A percentile compares a stretch with the other conserved stretches of the same genome.
These are phyloP conservation scores for Drosophila neutralis DNA, from an alignment of 2,888 invertebrate species.

Conservation along the genomic window DNA sequence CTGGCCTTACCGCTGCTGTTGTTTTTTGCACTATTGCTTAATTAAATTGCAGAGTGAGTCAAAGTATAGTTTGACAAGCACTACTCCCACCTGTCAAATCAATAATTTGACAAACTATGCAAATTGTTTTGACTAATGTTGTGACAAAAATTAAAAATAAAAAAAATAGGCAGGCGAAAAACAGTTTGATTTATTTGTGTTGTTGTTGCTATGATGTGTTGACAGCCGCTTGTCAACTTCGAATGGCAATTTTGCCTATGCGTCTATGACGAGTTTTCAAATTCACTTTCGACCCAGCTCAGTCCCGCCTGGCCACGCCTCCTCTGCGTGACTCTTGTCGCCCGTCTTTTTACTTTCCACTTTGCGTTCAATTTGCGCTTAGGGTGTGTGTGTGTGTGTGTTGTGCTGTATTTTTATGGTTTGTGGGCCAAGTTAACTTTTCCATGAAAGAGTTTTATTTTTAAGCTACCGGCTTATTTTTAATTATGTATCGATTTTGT, in stretches of 20 bases:
- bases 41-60: constrained; percentile 46
- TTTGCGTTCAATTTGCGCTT: constrained; percentile 59
- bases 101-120: constrained; percentile 37
- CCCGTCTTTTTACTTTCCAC: constrained; percentile 14
- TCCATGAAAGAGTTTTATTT: constrained; percentile 59
- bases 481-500: constrained; percentile 68
- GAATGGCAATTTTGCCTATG: constrained; percentile 62
- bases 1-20: constrained; percentile 2
- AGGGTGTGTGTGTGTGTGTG: constrained; percentile 6
- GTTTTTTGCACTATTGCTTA: constrained; percentile 16
- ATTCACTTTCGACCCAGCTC: constrained; percentile 6
- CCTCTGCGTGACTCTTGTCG: constrained; percentile 12
- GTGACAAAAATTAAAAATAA: background rate
- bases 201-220: constrained; percentile 30
- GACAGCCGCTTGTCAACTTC: constrained; percentile 51
- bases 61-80: constrained; percentile 30
- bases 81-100: constrained; percentile 32
- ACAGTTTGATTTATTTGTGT: background rate
- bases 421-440: constrained; percentile 36
- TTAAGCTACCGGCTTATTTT: constrained; percentile 66
- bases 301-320: background rate
- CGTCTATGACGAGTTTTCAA: constrained; percentile 32
- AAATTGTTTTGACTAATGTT: constrained; percentile 16
- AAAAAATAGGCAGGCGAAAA: background rate
- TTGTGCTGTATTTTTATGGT: background rate